These are phyloP conservation scores for Actinostola sp. DNA, from an alignment of 92 coral and sea anemone species.

Conservation along the genomic window DNA sequence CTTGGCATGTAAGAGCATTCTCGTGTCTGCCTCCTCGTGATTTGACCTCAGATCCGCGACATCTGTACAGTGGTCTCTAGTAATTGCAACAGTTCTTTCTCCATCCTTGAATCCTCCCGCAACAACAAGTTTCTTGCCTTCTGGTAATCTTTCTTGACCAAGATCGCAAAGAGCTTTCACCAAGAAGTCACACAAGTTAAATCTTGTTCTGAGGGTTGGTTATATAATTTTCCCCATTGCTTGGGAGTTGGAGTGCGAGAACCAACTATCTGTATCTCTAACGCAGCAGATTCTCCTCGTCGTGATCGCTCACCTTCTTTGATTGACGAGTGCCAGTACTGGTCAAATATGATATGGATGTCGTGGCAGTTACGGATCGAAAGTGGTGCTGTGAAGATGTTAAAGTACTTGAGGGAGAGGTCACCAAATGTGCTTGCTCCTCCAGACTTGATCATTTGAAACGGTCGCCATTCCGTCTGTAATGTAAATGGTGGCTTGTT, in stretches of 20 bases:
- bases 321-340: conserved; percentile 1
- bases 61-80: too few species aligned
- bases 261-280: conserved; percentile 41
- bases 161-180: conserved; percentile 8
- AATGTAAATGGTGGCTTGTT: conserved; percentile 1
- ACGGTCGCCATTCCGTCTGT: conserved; percentile 45
- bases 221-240: conserved; percentile 37
- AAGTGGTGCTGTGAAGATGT: neutral
- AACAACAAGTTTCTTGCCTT: conserved; percentile 30
- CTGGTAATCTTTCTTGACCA: conserved; percentile 21
- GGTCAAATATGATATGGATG: neutral
- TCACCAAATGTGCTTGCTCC: conserved; percentile 24
- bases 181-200: conserved; percentile 34
- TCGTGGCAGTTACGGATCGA: neutral
- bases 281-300: conserved; percentile 18
- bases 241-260: conserved; percentile 45
- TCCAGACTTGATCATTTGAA: conserved; percentile 33
- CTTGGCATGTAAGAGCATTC: too few species aligned
- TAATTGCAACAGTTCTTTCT: too few species aligned
- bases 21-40: conserved; percentile 68
- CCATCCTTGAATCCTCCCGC: conserved; percentile 20
- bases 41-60: conserved; percentile 11
- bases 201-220: conserved; percentile 31
- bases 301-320: conserved; percentile 42
- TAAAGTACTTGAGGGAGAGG: neutral